Percentiles rank a stretch among this genome's conserved stretches.
phyloP scores from a whole-genome alignment of 2,113 vertebrate species.

The Platysteira castanea region DNA sequence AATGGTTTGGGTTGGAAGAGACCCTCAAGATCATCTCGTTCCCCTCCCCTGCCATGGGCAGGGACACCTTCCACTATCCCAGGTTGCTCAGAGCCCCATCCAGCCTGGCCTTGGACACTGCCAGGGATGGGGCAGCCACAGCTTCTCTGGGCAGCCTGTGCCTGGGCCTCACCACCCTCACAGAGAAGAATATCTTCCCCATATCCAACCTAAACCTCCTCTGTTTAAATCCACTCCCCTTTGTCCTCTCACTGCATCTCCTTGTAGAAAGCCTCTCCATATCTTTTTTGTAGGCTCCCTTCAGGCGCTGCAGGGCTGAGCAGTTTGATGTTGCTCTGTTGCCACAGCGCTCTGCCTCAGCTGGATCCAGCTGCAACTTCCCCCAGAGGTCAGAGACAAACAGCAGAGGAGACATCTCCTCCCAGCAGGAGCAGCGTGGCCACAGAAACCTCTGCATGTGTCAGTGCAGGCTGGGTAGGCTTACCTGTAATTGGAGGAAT shows the following conservation, averaged over 20 bases:
- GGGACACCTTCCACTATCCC: background rate
- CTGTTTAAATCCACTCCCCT: background rate
- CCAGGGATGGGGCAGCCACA: background rate
- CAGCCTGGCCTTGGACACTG: accelerated
- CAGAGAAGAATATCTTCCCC: background rate
- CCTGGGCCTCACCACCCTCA: background rate
- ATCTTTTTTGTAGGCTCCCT: background rate
- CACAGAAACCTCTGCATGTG: background rate
- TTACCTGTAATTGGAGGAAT: background rate
- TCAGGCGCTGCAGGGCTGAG: background rate
- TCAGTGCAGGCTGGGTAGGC: background rate
- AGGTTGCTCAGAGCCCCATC: background rate
- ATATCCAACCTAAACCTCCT: background rate
- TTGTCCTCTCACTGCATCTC: background rate
- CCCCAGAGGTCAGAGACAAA: background rate
- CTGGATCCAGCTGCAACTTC: background rate
- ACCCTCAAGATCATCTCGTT: background rate
- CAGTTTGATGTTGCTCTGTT: background rate
- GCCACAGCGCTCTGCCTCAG: background rate
- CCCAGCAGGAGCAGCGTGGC: background rate
- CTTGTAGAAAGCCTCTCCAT: background rate
- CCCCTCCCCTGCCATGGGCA: background rate
- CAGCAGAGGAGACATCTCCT: background rate
- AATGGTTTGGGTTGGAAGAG: background rate
- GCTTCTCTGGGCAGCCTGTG: background rate